Evolutionary conservation across 2,113 vertebrate species (phyloP), one percentile per base, ranked within the genome.

Genomic region (Odocoileus virginianus): DNA sequence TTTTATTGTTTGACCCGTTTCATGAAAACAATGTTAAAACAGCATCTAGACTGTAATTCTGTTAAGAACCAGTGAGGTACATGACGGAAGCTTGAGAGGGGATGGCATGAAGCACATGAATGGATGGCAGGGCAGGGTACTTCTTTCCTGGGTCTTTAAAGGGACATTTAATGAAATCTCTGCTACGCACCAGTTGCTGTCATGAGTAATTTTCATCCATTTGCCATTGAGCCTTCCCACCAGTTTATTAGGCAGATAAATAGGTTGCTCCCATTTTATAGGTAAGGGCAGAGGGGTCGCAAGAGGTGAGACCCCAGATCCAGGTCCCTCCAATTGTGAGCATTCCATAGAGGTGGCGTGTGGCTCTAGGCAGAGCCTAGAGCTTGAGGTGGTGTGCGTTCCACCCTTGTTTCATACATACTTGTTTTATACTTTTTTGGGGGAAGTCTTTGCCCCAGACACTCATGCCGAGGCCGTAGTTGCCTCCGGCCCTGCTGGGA

Each of bases 31-130:
- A 13, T 16, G 36, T 8, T 28, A 43, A 13, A n/a, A 27, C 19
- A 60, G 23, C 54, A 55, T 36, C 5, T 58, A 25, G 87, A 61
- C 7, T 15, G 21, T 11, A 14, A 13, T 4, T 28, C 64, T 17
- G 10, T 50, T 40, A 43, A n/a, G 78, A 54, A 19, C 13, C 28
- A 19, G 30, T 1, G 50, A 27, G 47, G 43, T 1, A 2, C 27
- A 14, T 0, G 4, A 2, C 2, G 27, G 1, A 28, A 43, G 16
- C 23, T 5, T 6, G 2, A 17, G 61, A 7, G 43, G 21, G 27
- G 6, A 10, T 0, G 6, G 3, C 0, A 0, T 28, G 60, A 21
- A 52, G n/a, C 7, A 5, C 0, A 0, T 6, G 40, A 25, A 7
- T 4, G 12, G 67, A n/a, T 3, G 6, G 13, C 16, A 6, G 7